Evolutionary conservation across 2,888 invertebrate species (phyloP), one percentile per base, ranked within the genome.

Genomic region (Caenorhabditis becei): DNA sequence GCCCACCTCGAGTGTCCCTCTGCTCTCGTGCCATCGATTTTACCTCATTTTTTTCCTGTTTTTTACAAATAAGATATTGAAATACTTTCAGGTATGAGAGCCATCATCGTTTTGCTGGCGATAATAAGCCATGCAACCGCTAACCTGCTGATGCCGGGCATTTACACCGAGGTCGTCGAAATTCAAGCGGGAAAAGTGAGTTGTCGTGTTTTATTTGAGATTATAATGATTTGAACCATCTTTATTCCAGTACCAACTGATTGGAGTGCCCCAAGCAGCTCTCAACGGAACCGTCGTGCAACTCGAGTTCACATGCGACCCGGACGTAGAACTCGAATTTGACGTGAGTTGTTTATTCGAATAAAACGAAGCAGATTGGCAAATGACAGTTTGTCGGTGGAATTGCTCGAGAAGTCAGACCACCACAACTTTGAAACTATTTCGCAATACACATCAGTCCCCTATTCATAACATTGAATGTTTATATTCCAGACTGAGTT

Each of bases 201-300:
- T 37, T 53, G 18, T 16, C 14, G 8, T 41, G 3, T 14, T 41
- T 41, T 16, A 41, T 10, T 41, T 41, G 14, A 14, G 16, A 32
- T 32, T 35, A 35, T 10, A 10, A 8, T 35, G 35, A 41, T 41
- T 41, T 16, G 35, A 28, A 32, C 24, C 32, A 37, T 37, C 49
- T 28, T n/a, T 63, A 1, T 70, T 89, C 78, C 62, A 90, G 90
- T 87, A 85, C 80, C 88, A 90, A 80, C 82, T 87, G 51, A 81
- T 89, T 35, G 90, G 90, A 5, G 88, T 90, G 49, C 89, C 90
- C 26, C 90, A 90, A 74, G 86, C 90, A 2, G 86, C 89, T 7
- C 79, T 89, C 24, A 90, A 89, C 37, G 83, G 84, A 28, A 90
- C 89, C 1, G 88, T 89, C 59, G 89, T 90, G 0, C 88, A 90